Conservation (phyloP, 2,888 invertebrate genomes). For the Laothoe populi region DNA sequence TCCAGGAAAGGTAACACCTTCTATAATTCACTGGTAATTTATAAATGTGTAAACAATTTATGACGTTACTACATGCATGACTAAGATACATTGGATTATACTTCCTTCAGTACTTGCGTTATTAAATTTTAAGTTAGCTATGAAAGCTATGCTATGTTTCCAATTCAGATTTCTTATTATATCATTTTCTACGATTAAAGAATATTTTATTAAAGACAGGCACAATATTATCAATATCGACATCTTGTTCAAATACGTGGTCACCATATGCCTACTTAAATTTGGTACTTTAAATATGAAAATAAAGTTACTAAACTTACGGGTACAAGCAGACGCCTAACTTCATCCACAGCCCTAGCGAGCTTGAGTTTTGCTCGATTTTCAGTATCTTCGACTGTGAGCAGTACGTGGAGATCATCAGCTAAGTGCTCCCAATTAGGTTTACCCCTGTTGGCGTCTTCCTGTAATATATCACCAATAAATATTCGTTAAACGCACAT, state of each 20-base stretch:
- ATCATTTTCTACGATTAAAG: background rate
- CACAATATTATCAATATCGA: too few species aligned
- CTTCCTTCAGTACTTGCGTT: background rate
- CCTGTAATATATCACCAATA: conserved; percentile 84
- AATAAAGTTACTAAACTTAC: conserved; percentile 85
- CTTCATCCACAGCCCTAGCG: conserved; percentile 98
- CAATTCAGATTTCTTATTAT: background rate
- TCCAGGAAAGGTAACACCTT: background rate
- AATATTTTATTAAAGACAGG: background rate
- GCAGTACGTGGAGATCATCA: conserved; percentile 98
- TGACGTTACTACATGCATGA: background rate
- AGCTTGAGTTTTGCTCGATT: conserved; percentile 98
- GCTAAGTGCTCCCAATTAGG: conserved; percentile 99
- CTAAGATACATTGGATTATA: background rate
- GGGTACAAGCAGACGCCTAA: conserved; percentile 98
- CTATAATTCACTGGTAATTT: background rate
- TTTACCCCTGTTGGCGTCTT: conserved; percentile 99
- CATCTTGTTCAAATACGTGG: too few species aligned
- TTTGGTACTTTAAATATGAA: background rate
- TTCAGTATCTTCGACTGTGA: conserved; percentile 99
- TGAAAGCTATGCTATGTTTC: background rate
- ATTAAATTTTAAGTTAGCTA: background rate
- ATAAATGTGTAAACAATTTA: background rate
- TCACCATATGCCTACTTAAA: background rate
- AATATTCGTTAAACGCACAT: background rate